Percentiles rank a stretch among this genome's conserved stretches.
phyloP scores from a whole-genome alignment of 2,113 vertebrate species.

The Panthera leo region DNA sequence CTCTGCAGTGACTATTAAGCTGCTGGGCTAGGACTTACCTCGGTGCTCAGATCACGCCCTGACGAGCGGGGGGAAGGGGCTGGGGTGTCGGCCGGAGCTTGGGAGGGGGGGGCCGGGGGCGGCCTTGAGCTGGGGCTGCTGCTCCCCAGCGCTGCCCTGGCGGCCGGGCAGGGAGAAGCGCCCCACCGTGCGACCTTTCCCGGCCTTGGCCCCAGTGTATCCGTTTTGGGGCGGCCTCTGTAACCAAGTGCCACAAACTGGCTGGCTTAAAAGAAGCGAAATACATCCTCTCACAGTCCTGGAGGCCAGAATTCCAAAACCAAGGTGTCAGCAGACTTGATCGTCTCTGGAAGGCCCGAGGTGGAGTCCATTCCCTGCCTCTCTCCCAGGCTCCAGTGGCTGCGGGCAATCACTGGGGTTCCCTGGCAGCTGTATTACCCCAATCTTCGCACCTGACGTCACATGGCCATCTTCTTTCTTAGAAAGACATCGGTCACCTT shows the following conservation, averaged over 20 bases:
- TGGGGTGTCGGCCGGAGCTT: not conserved
- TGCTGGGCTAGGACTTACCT: not conserved
- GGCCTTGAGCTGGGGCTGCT: fast-evolving
- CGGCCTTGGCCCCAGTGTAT: too few relatives aligned
- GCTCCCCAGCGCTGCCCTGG: not conserved
- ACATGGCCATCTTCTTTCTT: not conserved
- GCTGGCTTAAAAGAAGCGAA: not conserved
- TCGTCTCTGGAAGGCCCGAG: not conserved
- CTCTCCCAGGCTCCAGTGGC: not conserved
- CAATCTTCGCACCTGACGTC: not conserved
- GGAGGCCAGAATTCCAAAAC: not conserved
- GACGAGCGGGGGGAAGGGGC: fast-evolving
- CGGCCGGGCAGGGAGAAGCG: fast-evolving
- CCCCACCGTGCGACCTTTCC: fast-evolving
- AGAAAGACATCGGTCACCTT: not conserved
- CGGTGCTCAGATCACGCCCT: not conserved
- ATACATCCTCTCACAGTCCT: not conserved
- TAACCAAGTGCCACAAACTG: not conserved
- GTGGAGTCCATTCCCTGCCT: not conserved
- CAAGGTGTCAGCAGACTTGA: not conserved
- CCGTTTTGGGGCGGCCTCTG: fast-evolving
- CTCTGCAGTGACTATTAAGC: slow-evolving; percentile 8
- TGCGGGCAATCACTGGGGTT: fast-evolving
- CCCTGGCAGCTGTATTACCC: not conserved
- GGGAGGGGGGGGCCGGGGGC: not conserved